phyloP scores from a whole-genome alignment of 2,888 invertebrate species.

The Sesamia inferens region DNA sequence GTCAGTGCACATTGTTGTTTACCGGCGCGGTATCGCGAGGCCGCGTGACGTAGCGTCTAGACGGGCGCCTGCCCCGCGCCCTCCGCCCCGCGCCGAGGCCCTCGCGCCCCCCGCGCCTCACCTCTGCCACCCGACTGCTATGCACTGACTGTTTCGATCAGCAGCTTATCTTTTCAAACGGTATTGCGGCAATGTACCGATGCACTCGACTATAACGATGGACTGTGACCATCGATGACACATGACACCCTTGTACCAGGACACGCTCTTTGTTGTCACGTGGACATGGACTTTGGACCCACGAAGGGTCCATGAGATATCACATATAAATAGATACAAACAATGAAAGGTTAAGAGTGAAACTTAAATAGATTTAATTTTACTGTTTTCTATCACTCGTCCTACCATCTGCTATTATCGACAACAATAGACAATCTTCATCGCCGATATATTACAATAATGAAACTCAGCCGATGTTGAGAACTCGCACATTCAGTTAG shows the following conservation, averaged over 20 bases:
- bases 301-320: constrained; percentile 23
- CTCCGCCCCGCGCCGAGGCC: constrained; percentile 67
- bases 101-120: constrained; percentile 64
- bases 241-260: constrained; percentile 37
- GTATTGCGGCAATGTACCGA: constrained; percentile 84
- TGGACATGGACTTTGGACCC: not conserved
- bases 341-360: constrained; percentile 48
- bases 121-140: constrained; percentile 74
- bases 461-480: constrained; percentile 23
- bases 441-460: constrained; percentile 24
- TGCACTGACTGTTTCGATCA: constrained; percentile 88
- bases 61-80: constrained; percentile 80
- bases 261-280: constrained; percentile 2
- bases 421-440: constrained; percentile 38
- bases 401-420: constrained; percentile 34
- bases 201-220: constrained; percentile 70
- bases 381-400: constrained; percentile 41
- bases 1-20: constrained; percentile 90
- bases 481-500: constrained; percentile 20
- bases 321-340: constrained; percentile 23
- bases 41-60: constrained; percentile 91
- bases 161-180: constrained; percentile 88
- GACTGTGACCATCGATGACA: constrained; percentile 60
- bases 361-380: constrained; percentile 43
- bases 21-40: constrained; percentile 91